These are phyloP conservation scores for Paracanthobrama guichenoti DNA, from an alignment of 2,113 vertebrate species.

Conservation along the genomic window DNA sequence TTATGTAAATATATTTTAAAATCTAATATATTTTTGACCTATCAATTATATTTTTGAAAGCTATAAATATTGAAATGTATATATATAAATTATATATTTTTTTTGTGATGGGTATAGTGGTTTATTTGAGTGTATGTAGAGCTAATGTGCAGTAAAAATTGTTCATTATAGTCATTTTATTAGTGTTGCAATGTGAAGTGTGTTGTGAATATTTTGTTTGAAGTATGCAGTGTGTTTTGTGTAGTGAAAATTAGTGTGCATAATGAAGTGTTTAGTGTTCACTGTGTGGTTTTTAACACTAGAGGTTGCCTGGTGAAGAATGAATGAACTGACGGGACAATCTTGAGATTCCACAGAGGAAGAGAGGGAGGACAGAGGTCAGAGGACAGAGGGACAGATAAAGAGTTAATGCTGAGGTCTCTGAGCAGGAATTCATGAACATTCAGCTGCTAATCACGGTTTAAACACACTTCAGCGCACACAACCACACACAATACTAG, in stretches of 20 bases:
- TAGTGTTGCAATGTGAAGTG: not conserved
- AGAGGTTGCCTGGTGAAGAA: not conserved
- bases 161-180: not conserved
- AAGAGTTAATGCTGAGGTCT: not conserved
- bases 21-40: too few relatives aligned
- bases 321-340: not conserved
- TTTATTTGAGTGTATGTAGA: not conserved
- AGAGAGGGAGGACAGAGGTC: slow-evolving; percentile 17
- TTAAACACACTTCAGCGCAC: slow-evolving; percentile 42
- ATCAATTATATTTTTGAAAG: too few relatives aligned
- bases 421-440: not conserved
- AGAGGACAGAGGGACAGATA: slow-evolving; percentile 22
- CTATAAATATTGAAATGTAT: too few relatives aligned
- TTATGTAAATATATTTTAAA: too few relatives aligned
- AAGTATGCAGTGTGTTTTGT: not conserved
- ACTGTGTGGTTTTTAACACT: not conserved
- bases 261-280: slow-evolving; percentile 17
- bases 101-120: not conserved
- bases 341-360: slow-evolving; percentile 20
- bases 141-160: too few relatives aligned
- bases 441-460: slow-evolving; percentile 38
- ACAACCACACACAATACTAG: not conserved
- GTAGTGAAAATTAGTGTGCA: not conserved
- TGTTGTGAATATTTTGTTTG: not conserved
- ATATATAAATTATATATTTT: not conserved